Conservation (phyloP, 2,797 vertebrate genomes). For the Tauraco hartlaubi region DNA sequence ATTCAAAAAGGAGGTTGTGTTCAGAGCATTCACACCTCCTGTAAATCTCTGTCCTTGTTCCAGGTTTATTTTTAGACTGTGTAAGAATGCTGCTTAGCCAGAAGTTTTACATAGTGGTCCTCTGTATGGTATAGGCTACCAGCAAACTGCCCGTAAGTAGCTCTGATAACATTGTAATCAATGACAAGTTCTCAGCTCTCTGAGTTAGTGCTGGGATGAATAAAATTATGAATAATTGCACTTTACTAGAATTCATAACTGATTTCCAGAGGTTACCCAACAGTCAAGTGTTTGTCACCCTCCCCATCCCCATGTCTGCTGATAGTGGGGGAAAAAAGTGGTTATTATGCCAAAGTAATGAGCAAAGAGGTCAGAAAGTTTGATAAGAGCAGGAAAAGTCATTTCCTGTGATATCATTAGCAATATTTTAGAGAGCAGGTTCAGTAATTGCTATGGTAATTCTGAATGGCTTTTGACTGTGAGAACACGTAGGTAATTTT, state of each 20-base stretch:
- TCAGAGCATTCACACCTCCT: background rate
- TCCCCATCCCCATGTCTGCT: background rate
- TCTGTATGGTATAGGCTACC: background rate
- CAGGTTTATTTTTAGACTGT: background rate
- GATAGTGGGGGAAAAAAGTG: background rate
- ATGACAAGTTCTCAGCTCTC: background rate
- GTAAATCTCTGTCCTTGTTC: background rate
- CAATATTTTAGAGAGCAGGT: slow-evolving; percentile 38
- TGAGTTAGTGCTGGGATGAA: slow-evolving; percentile 2
- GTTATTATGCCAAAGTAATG: slow-evolving; percentile 48
- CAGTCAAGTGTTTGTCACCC: background rate
- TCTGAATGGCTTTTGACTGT: slow-evolving; percentile 48
- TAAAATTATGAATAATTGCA: slow-evolving; percentile 54
- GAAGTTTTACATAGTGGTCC: background rate
- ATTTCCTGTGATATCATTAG: slow-evolving; percentile 60
- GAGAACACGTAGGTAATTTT: background rate
- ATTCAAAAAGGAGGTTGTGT: background rate
- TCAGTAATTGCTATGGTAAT: slow-evolving; percentile 64
- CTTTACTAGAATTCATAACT: slow-evolving; percentile 32
- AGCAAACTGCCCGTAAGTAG: background rate
- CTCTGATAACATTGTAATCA: background rate
- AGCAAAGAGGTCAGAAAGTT: slow-evolving; percentile 63
- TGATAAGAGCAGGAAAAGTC: slow-evolving; percentile 58
- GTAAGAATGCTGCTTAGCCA: background rate
- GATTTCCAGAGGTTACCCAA: slow-evolving; percentile 40